Conservation (phyloP, 2,797 vertebrate species). For the Acestrorhynchus altus region DNA sequence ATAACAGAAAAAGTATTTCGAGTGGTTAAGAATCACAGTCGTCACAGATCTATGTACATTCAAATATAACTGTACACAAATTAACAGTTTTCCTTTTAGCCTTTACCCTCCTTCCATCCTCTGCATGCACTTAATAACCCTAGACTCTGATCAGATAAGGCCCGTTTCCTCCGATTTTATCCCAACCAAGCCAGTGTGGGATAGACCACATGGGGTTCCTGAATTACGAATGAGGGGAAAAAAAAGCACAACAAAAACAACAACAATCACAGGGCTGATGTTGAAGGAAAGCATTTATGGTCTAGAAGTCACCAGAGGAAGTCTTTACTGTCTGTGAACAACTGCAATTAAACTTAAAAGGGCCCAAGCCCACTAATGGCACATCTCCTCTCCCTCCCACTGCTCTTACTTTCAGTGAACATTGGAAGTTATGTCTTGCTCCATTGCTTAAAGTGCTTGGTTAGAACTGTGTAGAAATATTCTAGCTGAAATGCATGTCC, state of each 20-base stretch:
- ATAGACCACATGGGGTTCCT: constrained; percentile 36
- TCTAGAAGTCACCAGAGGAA: constrained; percentile 61
- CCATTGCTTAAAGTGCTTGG: not conserved
- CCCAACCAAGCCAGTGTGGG: constrained; percentile 31
- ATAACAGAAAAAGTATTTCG: not conserved
- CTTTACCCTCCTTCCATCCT: not conserved
- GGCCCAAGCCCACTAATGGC: constrained; percentile 33
- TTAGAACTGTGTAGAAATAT: not conserved
- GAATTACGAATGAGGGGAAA: constrained; percentile 35
- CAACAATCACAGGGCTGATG: constrained; percentile 23
- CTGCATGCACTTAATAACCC: constrained; percentile 41
- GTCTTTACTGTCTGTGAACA: constrained; percentile 65
- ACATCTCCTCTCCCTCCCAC: constrained; percentile 32
- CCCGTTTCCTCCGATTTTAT: constrained; percentile 57
- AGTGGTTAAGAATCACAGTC: too few relatives aligned
- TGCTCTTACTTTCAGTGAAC: constrained; percentile 31
- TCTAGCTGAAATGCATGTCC: not conserved
- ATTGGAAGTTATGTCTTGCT: too few relatives aligned
- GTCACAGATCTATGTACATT: too few relatives aligned
- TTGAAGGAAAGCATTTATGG: constrained; percentile 56
- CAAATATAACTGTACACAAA: not conserved
- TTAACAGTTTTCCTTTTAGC: not conserved
- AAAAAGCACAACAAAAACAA: constrained; percentile 7
- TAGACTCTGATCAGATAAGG: constrained; percentile 52
- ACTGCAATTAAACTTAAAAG: constrained; percentile 69